These are phyloP conservation scores for Ploceus nigricollis DNA, from an alignment of 2,113 vertebrate species.

Conservation along the genomic window DNA sequence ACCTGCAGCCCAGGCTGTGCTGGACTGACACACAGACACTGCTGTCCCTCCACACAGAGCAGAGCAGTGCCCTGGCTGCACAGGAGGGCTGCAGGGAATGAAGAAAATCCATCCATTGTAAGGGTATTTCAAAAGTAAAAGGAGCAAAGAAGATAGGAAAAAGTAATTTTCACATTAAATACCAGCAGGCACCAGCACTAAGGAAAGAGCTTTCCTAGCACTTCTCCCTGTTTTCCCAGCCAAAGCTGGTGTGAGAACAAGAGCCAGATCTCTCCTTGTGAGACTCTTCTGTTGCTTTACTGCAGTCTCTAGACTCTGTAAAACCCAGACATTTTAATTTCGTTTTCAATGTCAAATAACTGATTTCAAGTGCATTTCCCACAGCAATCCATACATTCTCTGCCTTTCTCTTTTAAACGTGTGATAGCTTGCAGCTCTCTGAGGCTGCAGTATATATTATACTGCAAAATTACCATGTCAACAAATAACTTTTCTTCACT, in stretches of 20 bases:
- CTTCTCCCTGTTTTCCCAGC: background rate
- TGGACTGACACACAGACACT: accelerated
- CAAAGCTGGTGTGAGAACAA: background rate
- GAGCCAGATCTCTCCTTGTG: background rate
- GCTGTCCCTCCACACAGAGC: background rate
- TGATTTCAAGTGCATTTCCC: conserved; percentile 16
- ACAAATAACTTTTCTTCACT: conserved; percentile 41
- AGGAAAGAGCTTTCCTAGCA: background rate
- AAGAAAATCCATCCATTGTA: background rate
- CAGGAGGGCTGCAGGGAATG: accelerated
- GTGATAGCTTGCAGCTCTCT: background rate
- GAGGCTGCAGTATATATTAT: conserved; percentile 3
- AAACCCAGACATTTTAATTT: conserved; percentile 6
- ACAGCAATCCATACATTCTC: conserved; percentile 2
- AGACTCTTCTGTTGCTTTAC: background rate
- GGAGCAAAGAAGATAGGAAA: background rate
- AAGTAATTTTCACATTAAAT: background rate
- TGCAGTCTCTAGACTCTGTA: background rate
- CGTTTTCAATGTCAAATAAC: conserved; percentile 26
- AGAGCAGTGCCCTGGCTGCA: background rate
- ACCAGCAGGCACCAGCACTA: background rate
- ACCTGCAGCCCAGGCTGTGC: background rate
- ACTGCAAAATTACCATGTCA: conserved; percentile 42
- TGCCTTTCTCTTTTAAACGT: background rate
- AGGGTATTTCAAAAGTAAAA: background rate